Evolutionary conservation across 2,113 vertebrate genomes (phyloP), one percentile per base, ranked within the genome.

Genomic region (Pampusana beccarii): DNA sequence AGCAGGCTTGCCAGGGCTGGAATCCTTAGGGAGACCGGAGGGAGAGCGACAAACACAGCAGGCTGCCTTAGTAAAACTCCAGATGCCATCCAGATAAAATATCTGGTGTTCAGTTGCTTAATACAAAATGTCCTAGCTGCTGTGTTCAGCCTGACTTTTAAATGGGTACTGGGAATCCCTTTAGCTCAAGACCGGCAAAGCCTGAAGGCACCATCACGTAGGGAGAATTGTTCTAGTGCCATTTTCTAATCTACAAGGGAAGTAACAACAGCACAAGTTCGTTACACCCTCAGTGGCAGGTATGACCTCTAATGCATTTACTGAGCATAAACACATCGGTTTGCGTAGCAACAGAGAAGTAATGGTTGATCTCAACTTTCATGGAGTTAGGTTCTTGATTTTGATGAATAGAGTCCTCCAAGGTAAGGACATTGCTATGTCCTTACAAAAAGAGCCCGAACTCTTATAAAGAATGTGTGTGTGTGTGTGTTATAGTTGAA

Each of bases 231-330:
- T 95, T 91, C 62, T 81, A 34, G 73, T 64, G 50, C 75, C 29
- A 8, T 80, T 89, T 95, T 51, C 56, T 93, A 18, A 93, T 95
- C 86, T 88, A 62, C 79, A 77, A 53, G 75, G 82, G 77, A 92
- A 73, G 28, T 78, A 93, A 88, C 77, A 86, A 26, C 70, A 90
- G 46, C 53, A 0, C 94, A 93, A 97, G 75, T 88, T 97, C 66
- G 90, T 92, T 96, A 88, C 69, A 58, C 23, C 54, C 56, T 71
- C 74, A 71, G 79, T 40, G 80, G 66, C 69, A 93, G 67, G 80
- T 77, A 62, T 89, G 92, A 96, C 64, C 70, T 86, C 54, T 94
- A 72, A 65, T 94, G 58, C 94, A 64, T 93, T 97, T 96, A 95
- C 38, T 1, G 8, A 77, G 54, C 77, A 38, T n/a, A 94, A 94